phyloP scores from a whole-genome alignment of 2,113 vertebrate species.

The Emydura subglobosa region DNA sequence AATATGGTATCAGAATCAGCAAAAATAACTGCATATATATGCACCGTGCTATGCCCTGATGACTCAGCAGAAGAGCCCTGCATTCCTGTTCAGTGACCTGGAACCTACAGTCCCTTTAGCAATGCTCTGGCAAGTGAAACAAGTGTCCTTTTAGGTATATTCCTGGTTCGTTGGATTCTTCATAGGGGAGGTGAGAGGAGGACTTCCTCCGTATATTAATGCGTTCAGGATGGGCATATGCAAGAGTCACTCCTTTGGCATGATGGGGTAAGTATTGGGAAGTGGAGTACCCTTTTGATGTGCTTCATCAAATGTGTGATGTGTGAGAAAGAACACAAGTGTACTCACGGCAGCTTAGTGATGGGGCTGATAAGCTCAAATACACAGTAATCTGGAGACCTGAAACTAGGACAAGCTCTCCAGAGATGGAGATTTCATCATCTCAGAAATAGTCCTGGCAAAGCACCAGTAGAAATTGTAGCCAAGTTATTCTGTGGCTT shows the following conservation, averaged over 20 bases:
- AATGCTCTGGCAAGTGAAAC: not conserved
- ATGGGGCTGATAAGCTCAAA: constrained; percentile 23
- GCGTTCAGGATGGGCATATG: constrained; percentile 13
- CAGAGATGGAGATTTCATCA: constrained; percentile 64
- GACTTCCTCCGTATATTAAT: not conserved
- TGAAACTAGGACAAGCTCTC: constrained; percentile 35
- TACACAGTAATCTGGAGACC: constrained; percentile 13
- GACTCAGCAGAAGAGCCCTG: constrained; percentile 30
- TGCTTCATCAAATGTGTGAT: not conserved
- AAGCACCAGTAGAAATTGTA: constrained; percentile 57
- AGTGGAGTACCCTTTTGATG: constrained; percentile 45
- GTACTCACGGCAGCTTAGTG: constrained; percentile 33
- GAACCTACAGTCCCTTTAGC: constrained; percentile 8
- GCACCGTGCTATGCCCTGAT: not conserved
- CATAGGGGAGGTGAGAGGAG: not conserved
- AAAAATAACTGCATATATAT: constrained; percentile 25
- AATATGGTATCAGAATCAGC: not conserved
- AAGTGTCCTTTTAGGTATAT: not conserved
- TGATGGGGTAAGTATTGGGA: not conserved
- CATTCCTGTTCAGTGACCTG: constrained; percentile 27
- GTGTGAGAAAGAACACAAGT: constrained; percentile 35
- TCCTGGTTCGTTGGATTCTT: not conserved
- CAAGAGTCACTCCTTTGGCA: not conserved
- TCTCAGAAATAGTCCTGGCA: constrained; percentile 68
- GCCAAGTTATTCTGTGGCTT: constrained; percentile 73